Evolutionary conservation across 2,888 invertebrate genomes (phyloP).

Genomic region (Biston betularia): DNA sequence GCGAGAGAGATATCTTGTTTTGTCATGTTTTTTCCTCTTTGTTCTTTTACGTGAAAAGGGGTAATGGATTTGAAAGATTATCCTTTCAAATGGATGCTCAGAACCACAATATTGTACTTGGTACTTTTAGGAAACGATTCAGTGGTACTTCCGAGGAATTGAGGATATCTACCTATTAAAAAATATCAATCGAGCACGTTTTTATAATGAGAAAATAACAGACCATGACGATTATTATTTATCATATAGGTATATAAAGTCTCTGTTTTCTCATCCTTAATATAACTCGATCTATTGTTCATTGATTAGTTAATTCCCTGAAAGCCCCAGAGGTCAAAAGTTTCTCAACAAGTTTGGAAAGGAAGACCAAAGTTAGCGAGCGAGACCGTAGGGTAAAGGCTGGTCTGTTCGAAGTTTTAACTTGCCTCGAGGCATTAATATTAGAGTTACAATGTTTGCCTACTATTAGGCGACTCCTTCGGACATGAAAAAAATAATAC

Average conservation of each 20-base stretch:
- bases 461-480: conserved; percentile 1
- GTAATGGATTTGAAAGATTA: conserved; percentile 35
- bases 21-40: conserved; percentile 35
- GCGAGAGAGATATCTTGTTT: conserved; percentile 39
- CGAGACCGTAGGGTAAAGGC: conserved; percentile 30
- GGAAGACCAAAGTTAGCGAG: conserved; percentile 31
- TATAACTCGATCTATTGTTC: conserved; percentile 30
- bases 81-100: conserved; percentile 17
- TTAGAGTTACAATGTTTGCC: conserved; percentile 28
- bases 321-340: conserved; percentile 34
- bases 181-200: no score
- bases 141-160: not conserved
- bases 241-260: not conserved
- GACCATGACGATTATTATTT: no score
- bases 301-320: conserved; percentile 36
- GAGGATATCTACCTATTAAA: no score
- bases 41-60: conserved; percentile 30
- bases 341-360: conserved; percentile 31
- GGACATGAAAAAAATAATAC: no score
- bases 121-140: conserved; percentile 7
- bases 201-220: no score
- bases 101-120: not conserved
- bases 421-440: conserved; percentile 36
- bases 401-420: conserved; percentile 37
- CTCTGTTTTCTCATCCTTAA: not conserved